A percentile compares a stretch with the other conserved stretches of the same genome.
Evolutionary conservation across 2,888 invertebrate genomes (phyloP).

Genomic region (Ophion costatus): DNA sequence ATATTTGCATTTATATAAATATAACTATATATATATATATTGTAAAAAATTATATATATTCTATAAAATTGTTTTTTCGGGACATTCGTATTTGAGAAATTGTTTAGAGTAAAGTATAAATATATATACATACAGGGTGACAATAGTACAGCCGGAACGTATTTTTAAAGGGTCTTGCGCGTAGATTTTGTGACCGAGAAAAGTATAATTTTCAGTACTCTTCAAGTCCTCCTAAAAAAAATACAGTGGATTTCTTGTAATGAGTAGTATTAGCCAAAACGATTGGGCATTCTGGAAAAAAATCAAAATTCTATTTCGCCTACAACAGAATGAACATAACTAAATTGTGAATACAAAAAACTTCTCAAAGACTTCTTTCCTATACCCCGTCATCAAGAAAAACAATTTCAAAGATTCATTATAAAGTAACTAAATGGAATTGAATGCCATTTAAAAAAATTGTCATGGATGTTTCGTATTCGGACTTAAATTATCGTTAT

Average conservation of each 20-base stretch:
- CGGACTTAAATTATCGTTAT: background rate
- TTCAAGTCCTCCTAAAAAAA: background rate
- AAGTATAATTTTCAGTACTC: background rate
- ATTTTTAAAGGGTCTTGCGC: too few species aligned
- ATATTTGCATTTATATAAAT: too few species aligned
- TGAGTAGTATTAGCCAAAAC: background rate
- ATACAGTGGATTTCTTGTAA: background rate
- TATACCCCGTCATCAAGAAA: background rate
- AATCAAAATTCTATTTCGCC: background rate
- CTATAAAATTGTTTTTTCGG: too few species aligned
- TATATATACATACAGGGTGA: too few species aligned
- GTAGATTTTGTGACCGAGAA: background rate
- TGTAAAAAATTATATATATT: too few species aligned
- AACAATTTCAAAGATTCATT: background rate
- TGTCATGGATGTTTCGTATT: background rate
- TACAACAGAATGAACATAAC: background rate
- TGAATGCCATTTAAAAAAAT: background rate
- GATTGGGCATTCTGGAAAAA: background rate
- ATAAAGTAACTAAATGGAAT: background rate
- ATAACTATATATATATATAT: too few species aligned
- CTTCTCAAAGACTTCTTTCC: background rate
- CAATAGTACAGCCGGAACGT: too few species aligned
- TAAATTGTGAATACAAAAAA: background rate
- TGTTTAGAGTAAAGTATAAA: too few species aligned
- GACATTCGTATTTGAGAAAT: too few species aligned